Evolutionary conservation across 2,888 invertebrate genomes (phyloP), one percentile per base, ranked within the genome.

Genomic region (Poecilus cupreus): DNA sequence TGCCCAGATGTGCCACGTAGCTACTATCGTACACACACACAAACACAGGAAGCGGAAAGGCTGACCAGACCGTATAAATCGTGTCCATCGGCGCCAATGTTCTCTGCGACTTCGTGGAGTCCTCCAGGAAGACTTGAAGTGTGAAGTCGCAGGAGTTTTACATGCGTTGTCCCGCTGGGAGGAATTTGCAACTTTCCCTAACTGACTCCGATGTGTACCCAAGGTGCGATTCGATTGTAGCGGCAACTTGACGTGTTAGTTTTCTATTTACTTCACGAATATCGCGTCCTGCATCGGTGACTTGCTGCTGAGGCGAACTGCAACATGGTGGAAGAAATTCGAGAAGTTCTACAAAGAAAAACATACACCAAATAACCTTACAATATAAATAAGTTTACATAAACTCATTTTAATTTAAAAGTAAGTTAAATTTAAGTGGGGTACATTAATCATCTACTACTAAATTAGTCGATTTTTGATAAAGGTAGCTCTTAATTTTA

Each of bases 181-280:
- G 16, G 54, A 76, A 76, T 76, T 76, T 76, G 51, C 57, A 76
- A 76, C 54, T 76, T 76, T 76, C 57, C 20, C 37, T 57, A 76
- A 76, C 72, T 72, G 22, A 43, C n/a, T 72, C 24, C 46, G 43
- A 46, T 72, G 72, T 43, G 46, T 43, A 72, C 24, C 70, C 39
- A 46, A 72, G 43, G 22, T 24, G n/a, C 46, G 13, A 46, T 72
- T 72, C 72, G 16, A 68, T 37, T 22, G 43, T 13, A 13, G n/a
- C 6, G 43, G 22, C 20, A 39, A 60, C 24, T 60, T 26, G 60
- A 26, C 13, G 60, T 11, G 37, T 37, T 37, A 70, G 11, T 70
- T 46, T 72, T 72, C 43, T 72, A 72, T 72, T 72, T 43, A 68
- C 64, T 37, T 16, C 16, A 6, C 20, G 64, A 68, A 51, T 51